Evolutionary conservation across 1,140 invertebrate genomes (phyloP).

Genomic region (Zaprionus tsacasi): DNA sequence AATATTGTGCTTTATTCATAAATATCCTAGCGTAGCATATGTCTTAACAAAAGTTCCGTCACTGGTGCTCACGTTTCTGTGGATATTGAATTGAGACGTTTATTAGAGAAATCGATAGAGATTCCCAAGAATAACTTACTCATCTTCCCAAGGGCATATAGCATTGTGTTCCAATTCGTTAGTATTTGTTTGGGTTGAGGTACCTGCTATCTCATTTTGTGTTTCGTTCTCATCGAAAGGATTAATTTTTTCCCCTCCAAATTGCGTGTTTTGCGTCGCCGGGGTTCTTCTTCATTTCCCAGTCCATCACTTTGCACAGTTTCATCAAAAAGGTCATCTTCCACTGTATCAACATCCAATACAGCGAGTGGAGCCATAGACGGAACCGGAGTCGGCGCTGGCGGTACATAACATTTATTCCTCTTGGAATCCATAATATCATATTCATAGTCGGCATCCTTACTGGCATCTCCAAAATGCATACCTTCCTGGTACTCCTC

Average conservation of each 20-base stretch:
- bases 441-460: too few species aligned
- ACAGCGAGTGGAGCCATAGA: too few species aligned
- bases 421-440: too few species aligned
- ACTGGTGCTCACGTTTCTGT: constrained; percentile 91
- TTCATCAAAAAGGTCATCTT: too few species aligned
- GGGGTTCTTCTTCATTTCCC: constrained; percentile 65
- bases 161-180: constrained; percentile 86
- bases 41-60: constrained; percentile 95
- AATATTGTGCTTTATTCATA: too few species aligned
- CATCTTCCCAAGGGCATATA: constrained; percentile 95
- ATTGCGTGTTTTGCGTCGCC: constrained; percentile 78
- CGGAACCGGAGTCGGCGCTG: too few species aligned
- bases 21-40: too few species aligned
- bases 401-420: too few species aligned
- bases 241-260: constrained; percentile 64
- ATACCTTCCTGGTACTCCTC: too few species aligned
- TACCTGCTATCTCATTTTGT: constrained; percentile 58
- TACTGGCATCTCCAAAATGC: too few species aligned
- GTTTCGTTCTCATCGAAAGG: constrained; percentile 66
- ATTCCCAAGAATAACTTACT: too few species aligned
- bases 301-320: not conserved
- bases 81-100: not conserved
- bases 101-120: not conserved
- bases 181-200: constrained; percentile 44
- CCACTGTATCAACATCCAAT: too few species aligned